Evolutionary conservation across 2,113 vertebrate species (phyloP).

Genomic region (Capreolus pygargus): DNA sequence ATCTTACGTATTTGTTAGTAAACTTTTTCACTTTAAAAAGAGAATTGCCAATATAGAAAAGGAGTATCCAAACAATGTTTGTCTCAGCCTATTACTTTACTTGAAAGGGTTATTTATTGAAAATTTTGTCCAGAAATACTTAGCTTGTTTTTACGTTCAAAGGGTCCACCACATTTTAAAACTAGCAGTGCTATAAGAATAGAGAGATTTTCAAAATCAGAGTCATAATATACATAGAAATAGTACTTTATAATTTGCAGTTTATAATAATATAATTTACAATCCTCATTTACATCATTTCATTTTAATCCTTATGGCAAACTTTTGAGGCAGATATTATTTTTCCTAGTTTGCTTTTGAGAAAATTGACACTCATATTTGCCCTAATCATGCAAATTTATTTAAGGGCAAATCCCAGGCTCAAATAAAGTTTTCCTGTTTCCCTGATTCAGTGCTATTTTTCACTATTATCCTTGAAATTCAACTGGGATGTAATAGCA

Average conservation of each 20-base stretch:
- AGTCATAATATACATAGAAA: neutral
- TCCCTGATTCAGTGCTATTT: neutral
- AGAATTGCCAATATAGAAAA: slow-evolving; percentile 52
- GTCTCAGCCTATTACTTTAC: neutral
- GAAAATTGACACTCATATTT: neutral
- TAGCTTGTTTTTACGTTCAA: neutral
- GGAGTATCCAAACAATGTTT: slow-evolving; percentile 10
- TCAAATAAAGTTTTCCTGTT: neutral
- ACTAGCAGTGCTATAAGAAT: neutral
- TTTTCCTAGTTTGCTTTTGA: neutral
- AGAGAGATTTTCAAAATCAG: neutral
- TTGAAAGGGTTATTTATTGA: neutral
- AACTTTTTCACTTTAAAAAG: slow-evolving; percentile 52
- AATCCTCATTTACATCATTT: neutral
- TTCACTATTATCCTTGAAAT: neutral
- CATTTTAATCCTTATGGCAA: neutral
- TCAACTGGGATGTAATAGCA: neutral
- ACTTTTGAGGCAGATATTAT: neutral
- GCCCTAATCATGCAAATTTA: neutral
- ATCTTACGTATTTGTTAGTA: slow-evolving; percentile 18
- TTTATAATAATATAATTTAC: neutral
- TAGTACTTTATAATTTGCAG: neutral
- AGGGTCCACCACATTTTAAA: neutral
- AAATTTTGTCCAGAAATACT: slow-evolving; percentile 8
- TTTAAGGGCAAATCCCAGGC: neutral